Percentiles rank a stretch among this genome's conserved stretches.
phyloP scores from a whole-genome alignment of 2,113 vertebrate species.

The Trinectes maculatus region DNA sequence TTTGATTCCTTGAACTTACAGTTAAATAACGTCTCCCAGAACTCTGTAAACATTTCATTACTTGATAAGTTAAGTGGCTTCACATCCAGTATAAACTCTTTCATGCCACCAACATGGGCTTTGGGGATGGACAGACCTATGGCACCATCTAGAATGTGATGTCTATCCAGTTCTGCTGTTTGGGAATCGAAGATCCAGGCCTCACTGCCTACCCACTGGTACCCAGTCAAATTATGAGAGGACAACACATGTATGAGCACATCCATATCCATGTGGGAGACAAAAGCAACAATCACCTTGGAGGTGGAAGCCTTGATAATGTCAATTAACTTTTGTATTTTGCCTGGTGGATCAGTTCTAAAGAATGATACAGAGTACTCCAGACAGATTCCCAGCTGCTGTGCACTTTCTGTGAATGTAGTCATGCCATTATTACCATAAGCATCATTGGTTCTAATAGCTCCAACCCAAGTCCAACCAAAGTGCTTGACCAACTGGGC shows the following conservation, averaged over 20 bases:
- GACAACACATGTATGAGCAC: conserved; percentile 66
- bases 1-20: too few species aligned
- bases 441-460: conserved; percentile 72
- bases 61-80: too few species aligned
- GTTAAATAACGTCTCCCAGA: too few species aligned
- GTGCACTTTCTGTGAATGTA: conserved; percentile 62
- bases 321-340: conserved; percentile 65
- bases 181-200: too few species aligned
- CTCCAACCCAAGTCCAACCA: conserved; percentile 76
- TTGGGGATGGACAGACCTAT: too few species aligned
- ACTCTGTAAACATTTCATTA: too few species aligned
- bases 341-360: conserved; percentile 65
- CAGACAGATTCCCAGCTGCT: conserved; percentile 66
- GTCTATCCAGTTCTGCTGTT: too few species aligned
- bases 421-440: conserved; percentile 76
- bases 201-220: too few species aligned
- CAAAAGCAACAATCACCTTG: conserved; percentile 75
- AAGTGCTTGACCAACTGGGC: conserved; percentile 73
- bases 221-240: conserved; percentile 74
- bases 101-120: too few species aligned
- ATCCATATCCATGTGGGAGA: conserved; percentile 68
- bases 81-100: too few species aligned
- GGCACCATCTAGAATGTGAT: too few species aligned
- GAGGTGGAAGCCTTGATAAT: conserved; percentile 75
- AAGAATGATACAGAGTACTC: conserved; percentile 73